phyloP scores from a whole-genome alignment of 2,888 invertebrate species.

The Orthonychiurus folsomi region DNA sequence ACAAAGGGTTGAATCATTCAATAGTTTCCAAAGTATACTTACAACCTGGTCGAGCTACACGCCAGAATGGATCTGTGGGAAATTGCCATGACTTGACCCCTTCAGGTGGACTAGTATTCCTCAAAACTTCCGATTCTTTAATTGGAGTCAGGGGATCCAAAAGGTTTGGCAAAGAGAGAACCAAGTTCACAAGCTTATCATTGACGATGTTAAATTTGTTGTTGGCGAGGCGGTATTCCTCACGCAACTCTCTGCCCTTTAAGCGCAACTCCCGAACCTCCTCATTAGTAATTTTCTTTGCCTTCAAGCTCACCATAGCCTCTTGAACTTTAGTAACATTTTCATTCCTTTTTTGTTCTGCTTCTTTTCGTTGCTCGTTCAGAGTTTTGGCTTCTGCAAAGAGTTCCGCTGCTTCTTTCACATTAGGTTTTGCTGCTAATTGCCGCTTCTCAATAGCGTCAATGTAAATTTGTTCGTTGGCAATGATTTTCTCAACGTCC shows the following conservation, averaged over 20 bases:
- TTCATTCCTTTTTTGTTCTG: conserved; percentile 40
- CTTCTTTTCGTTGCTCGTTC: conserved; percentile 45
- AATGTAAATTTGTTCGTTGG: conserved; percentile 19
- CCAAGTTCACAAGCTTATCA: conserved; percentile 56
- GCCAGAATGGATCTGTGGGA: conserved; percentile 25
- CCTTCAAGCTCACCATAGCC: conserved; percentile 9
- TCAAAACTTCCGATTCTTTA: conserved; percentile 41
- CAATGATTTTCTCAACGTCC: conserved; percentile 31
- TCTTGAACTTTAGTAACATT: conserved; percentile 17
- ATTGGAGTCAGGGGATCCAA: conserved; percentile 57
- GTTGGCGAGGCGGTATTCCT: conserved; percentile 57
- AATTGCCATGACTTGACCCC: conserved; percentile 23
- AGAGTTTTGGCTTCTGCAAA: conserved; percentile 46
- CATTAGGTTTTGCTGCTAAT: conserved; percentile 57
- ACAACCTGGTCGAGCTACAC: not conserved
- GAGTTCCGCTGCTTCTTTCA: conserved; percentile 19
- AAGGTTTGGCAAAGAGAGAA: conserved; percentile 60
- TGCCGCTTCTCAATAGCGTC: conserved; percentile 53
- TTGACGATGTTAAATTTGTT: conserved; percentile 61
- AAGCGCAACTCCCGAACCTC: conserved; percentile 51
- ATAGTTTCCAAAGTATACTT: no score
- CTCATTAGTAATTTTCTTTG: conserved; percentile 32
- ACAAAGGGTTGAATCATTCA: no score
- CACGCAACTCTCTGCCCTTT: conserved; percentile 51
- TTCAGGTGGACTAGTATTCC: conserved; percentile 40